Base-by-base conservation (phyloP, 1,140 invertebrate genomes). In the Pinna nobilis region DNA sequence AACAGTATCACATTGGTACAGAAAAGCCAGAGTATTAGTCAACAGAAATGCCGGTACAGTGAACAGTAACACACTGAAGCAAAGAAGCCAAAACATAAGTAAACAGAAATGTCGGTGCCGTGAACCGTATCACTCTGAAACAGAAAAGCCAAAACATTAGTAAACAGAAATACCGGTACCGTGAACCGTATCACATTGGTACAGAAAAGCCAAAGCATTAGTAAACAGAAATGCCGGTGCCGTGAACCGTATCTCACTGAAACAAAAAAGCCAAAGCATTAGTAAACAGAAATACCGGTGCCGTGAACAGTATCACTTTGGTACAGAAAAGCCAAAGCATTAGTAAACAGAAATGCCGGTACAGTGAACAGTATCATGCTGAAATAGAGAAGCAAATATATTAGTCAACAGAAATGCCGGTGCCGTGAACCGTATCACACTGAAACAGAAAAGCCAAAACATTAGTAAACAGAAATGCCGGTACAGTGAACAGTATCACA, bases 241-340 rank as follows among this genome's bases (percentile, higher is more conserved):
- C 15, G 41, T 18, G n/a, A n/a, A n/a, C n/a, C n/a, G n/a, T n/a
- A n/a, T n/a, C n/a, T n/a, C n/a, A n/a, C n/a, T n/a, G n/a, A n/a
- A n/a, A n/a, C n/a, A 15, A 37, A 53, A 3, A 32, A 41, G n/a
- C n/a, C 13, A 50, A 53, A 47, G 20, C 41, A 47, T 1, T 1
- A 20, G 20, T 2, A 47, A 4, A 4, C 2, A 47, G 4, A 47
- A 20, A 47, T 13, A 47, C 15, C 15, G 41, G 20, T 13, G 20
- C 15, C 15, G 41, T 18, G 41, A 47, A 20, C 15, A 20, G n/a
- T n/a, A n/a, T n/a, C n/a, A n/a, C n/a, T 64, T 49, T 44, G 71
- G 25, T 2, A 68, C 59, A 2, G 74, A n/a, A 4, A 71, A 50
- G 93, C n/a, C n/a, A n/a, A n/a, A n/a, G n/a, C n/a, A n/a, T n/a